Percentiles rank a stretch among this genome's conserved stretches.
These are phyloP conservation scores for human (Homo sapiens) DNA, from an alignment of 2,113 vertebrate genomes.

Conservation along the genomic window DNA sequence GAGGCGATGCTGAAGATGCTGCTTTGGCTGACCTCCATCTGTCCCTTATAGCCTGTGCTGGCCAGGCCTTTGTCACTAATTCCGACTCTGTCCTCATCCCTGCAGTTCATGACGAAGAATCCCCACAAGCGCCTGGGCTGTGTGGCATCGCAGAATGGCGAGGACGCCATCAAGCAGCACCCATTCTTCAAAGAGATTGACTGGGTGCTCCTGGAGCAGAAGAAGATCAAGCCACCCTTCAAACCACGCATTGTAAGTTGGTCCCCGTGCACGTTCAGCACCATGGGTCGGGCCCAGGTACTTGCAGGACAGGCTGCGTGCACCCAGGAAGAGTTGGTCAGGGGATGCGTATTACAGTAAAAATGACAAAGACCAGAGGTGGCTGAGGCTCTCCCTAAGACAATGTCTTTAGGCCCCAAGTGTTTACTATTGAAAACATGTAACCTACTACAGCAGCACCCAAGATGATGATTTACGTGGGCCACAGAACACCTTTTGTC, in stretches of 20 bases:
- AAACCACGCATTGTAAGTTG: slow-evolving; percentile 98
- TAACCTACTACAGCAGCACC: not conserved
- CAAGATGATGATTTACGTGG: too few species aligned
- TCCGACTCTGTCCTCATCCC: slow-evolving; percentile 40
- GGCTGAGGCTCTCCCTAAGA: rapidly evolving
- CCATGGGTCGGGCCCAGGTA: rapidly evolving
- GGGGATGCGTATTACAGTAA: not conserved
- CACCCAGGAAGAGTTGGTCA: not conserved
- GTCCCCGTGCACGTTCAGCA: not conserved
- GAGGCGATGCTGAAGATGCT: rapidly evolving
- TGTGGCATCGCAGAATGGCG: slow-evolving; percentile 92
- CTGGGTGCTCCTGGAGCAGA: slow-evolving; percentile 97
- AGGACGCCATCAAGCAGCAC: slow-evolving; percentile 97
- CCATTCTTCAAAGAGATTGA: slow-evolving; percentile 99
- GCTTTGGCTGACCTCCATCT: not conserved
- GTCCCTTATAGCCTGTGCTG: not conserved
- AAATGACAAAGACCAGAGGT: not conserved
- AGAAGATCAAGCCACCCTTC: slow-evolving; percentile 97
- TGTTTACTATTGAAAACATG: not conserved
- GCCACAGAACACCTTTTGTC: not conserved
- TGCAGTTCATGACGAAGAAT: slow-evolving; percentile 99
- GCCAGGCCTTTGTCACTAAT: not conserved
- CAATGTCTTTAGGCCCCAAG: not conserved
- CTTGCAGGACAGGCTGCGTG: not conserved
- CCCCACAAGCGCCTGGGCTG: slow-evolving; percentile 97